Evolutionary conservation across 2,888 invertebrate species (phyloP), one percentile per base, ranked within the genome.

Genomic region (Tiliacea citrago): DNA sequence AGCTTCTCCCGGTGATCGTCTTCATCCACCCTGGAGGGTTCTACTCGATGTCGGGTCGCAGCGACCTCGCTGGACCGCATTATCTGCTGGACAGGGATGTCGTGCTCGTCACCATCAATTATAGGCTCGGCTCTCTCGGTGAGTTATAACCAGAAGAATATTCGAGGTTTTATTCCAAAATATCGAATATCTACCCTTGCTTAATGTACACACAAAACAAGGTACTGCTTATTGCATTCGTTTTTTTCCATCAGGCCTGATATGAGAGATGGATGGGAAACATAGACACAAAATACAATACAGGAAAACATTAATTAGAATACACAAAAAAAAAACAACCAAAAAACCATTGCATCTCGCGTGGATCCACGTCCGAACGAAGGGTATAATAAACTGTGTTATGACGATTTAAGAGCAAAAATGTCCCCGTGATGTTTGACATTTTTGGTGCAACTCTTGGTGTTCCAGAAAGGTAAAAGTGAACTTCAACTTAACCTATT

Each of bases 11-110:
- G 0, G 98, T 98, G 2, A 93, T 98, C 10, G 97, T 98, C 1
- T 97, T 96, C 91, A 96, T 98, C 77, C 98, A 98, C 92, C 97
- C 97, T 0, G 98, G 98, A 0, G 97, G 97, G n/a, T 98, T 97
- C 91, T 97, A 97, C 89, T 94, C 95, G 0, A 93, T 94, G 42
- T 97, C 97, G 0, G 97, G 97, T 0, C 97, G 97, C 83, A 98
- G 97, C 73, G 92, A 92, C 82, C 84, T 93, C 69, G 92, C 94
- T 5, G 97, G 97, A 0, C 97, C 98, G 0, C 96, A 97, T 79
- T 97, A 97, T 85, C 93, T 97, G 12, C 93, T 98, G 88, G 97
- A 98, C 89, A 95, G 96, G 61, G 97, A 97, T 77, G 90, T 98
- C 42, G 97, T 98, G 0, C 91, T 97, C 58, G 97, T 98, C 3